These are phyloP conservation scores for Polylopha cassiicola DNA, from an alignment of 2,888 invertebrate species.

Conservation along the genomic window DNA sequence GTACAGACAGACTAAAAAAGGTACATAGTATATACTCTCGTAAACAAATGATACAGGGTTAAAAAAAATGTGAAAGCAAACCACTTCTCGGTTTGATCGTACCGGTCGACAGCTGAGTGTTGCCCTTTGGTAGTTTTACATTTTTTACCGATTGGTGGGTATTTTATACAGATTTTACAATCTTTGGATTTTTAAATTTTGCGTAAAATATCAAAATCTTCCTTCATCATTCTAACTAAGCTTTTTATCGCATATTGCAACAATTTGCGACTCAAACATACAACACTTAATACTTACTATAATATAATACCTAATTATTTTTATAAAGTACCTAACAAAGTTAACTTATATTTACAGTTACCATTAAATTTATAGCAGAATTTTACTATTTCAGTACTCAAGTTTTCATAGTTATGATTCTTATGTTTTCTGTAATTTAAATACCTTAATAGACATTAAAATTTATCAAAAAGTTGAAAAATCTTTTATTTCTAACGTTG, in stretches of 20 bases:
- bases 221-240: conserved; percentile 67
- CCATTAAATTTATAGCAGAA: conserved; percentile 71
- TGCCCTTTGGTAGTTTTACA: conserved; percentile 59
- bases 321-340: conserved; percentile 72
- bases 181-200: conserved; percentile 67
- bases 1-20: conserved; percentile 15
- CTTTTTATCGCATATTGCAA: conserved; percentile 73
- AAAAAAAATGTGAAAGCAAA: conserved; percentile 4
- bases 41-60: conserved; percentile 6
- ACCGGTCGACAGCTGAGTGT: conserved; percentile 31
- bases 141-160: conserved; percentile 68
- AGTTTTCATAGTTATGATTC: conserved; percentile 39
- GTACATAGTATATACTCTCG: conserved; percentile 2
- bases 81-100: conserved; percentile 5
- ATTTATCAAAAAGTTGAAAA: not conserved
- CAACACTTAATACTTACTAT: conserved; percentile 74
- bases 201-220: conserved; percentile 49
- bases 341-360: conserved; percentile 77
- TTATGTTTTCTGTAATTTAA: conserved; percentile 4
- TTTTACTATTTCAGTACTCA: conserved; percentile 69
- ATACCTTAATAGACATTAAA: conserved; percentile 6
- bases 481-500: conserved; percentile 3
- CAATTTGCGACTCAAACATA: conserved; percentile 76
- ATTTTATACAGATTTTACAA: conserved; percentile 54
- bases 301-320: conserved; percentile 75